Base-by-base conservation (phyloP, 2,888 invertebrate species). In the Pseudococcus jackbeardsleyi region DNA sequence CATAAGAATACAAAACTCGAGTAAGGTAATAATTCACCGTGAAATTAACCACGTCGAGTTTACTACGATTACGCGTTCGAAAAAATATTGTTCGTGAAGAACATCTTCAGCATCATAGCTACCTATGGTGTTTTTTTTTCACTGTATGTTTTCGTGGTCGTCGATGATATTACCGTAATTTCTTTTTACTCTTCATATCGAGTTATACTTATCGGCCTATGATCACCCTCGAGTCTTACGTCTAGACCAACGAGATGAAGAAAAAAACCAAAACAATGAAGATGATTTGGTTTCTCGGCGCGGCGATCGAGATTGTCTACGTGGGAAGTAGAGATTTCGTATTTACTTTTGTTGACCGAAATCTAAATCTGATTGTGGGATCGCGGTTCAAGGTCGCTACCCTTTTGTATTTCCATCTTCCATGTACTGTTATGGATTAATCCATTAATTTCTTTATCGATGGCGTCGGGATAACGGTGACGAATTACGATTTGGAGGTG, bases 291-390 rank as follows among this genome's bases (percentile, higher is more conserved):
- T 68, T 2, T 26, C n/a, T n/a, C 22, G 64, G 9, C 11, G 26
- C 0, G 26, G 68, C 68, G 12, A 68, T n/a, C n/a, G n/a, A n/a
- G n/a, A n/a, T 72, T 72, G 72, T 33, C 26, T 72, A 72, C 72
- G 72, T 72, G 72, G 33, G 72, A 72, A 72, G 72, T 33, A 17
- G 7, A 22, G 64, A 64, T 64, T 22, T 64, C 22, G 64, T 64
- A 22, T 64, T 72, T 72, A 72, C 72, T 72, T 72, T 72, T 72
- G 72, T 72, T 72, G 72, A 72, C 72, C 72, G 72, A 72, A 72
- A 72, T 72, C 72, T 72, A 39, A 33, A 72, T 72, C 72, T 33
- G 72, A 72, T 72, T 72, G 72, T 72, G 17, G 72, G 39, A 72
- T 72, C 72, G 72, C 33, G 72, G 72, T 72, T 72, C 72, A 72